phyloP scores from a whole-genome alignment of 92 coral and sea anemone species.

The Heteractis magnifica region DNA sequence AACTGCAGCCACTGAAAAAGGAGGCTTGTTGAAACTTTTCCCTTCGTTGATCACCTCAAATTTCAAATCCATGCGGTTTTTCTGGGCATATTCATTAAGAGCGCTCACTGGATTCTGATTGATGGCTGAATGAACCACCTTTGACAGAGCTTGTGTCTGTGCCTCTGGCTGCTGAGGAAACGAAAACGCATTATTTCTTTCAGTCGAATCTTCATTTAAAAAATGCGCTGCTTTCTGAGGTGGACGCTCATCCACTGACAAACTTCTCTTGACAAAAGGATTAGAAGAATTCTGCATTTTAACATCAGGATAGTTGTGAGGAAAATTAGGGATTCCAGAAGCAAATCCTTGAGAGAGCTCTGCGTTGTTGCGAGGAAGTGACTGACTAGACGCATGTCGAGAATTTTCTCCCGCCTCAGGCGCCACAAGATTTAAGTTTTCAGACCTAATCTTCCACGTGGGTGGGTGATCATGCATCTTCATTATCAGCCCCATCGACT shows the following conservation, averaged over 20 bases:
- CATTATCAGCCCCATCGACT: slow-evolving; percentile 60
- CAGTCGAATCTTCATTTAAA: not conserved
- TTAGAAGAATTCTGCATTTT: not conserved
- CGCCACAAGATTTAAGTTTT: not conserved
- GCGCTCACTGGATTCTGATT: slow-evolving; percentile 96
- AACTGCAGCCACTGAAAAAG: slow-evolving; percentile 78
- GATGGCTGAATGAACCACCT: slow-evolving; percentile 78
- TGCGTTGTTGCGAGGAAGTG: not conserved
- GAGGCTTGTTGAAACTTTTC: slow-evolving; percentile 59
- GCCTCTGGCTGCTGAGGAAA: slow-evolving; percentile 6
- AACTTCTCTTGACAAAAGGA: slow-evolving; percentile 25
- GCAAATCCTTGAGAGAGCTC: not conserved
- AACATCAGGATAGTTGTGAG: not conserved
- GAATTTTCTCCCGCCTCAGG: not conserved
- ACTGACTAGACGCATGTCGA: not conserved
- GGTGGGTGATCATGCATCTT: slow-evolving; percentile 93
- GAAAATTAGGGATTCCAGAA: not conserved
- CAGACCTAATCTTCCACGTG: slow-evolving; percentile 74
- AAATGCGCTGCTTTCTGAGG: slow-evolving; percentile 17
- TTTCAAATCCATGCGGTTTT: slow-evolving; percentile 71
- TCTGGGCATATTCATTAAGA: slow-evolving; percentile 90
- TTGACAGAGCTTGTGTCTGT: slow-evolving; percentile 63
- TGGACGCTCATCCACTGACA: slow-evolving; percentile 9
- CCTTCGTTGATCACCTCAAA: slow-evolving; percentile 72
- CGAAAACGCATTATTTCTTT: not conserved